Evolutionary conservation across 2,797 vertebrate species (phyloP), one percentile per base, ranked within the genome.

Genomic region (Urosaurus nigricauda): DNA sequence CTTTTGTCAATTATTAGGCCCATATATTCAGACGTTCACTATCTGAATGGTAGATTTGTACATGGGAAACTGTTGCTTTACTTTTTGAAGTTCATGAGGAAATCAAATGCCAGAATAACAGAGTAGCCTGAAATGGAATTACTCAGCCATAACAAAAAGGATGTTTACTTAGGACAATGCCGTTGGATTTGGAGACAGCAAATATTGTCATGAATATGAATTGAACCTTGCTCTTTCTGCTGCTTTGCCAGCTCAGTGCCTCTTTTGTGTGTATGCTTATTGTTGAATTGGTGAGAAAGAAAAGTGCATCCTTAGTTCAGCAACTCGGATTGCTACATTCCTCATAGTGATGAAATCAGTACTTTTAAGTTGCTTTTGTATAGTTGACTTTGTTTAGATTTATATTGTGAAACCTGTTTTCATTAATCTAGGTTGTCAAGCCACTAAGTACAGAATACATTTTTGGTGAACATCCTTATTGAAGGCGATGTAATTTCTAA

Each of bases 211-310:
- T 65, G 77, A 51, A 83, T 88, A 82, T 79, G 78, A 85, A 82
- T 53, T 87, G 91, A 90, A 81, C 79, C 56, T 51, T 87, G 83
- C 89, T 85, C 47, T 79, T 90, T 74, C 51, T 43, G 56, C 81
- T 35, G 84, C 87, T 1, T 0, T 85, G 70, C 82, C 53, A 2
- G 74, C 17, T 88, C 79, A 88, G 26, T 91, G 83, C 63, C 2
- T 83, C 73, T 78, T 90, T 85, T 88, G 68, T 90, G 26, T 65
- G 21, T 51, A 37, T 60, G 53, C 32, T 37, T 12, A 60, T 85
- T 77, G 58, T 70, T 58, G 0, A 0, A 71, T 75, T 26, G 19
- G 70, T 53, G 58, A 6, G n/a, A 75, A 74, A 87, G 56, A 43
- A 82, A 60, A 82, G 19, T 13, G 58, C 58, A 68, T 53, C 24